Base-by-base conservation (phyloP, 53 echinoderm and acorn worm genomes). In the Stichopus horrens region DNA sequence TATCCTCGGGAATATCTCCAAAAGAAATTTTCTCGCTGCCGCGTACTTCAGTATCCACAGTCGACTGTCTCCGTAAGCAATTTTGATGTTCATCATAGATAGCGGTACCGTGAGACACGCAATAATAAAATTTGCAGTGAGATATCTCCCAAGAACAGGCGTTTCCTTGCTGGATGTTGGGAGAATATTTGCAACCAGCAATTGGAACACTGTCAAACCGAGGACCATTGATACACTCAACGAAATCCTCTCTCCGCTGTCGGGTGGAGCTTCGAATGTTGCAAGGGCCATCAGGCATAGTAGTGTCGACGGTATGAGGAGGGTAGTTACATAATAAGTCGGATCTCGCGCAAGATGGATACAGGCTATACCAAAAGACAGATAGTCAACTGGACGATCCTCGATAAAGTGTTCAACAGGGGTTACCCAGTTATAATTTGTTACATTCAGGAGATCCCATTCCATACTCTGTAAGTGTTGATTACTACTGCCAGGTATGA, bases 361-460 rank as follows among this genome's bases (percentile, higher is more conserved):
- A 20, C 71, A 71, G 4, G 19, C 20, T 16, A 19, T 16, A 20
- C 71, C 71, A 13, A 71, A 71, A 2, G 14, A 2, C 18, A 71
- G 19, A 71, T 71, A 18, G n/a, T 71, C 71, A 18, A 19, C n/a
- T 4, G 14, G 16, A 7, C 71, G 71, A 16, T 20, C 5, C 18
- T 71, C 71, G 4, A 71, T 18, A 18, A 5, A 71, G 7, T 71
- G 6, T 18, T 71, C 71, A 51, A 85, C 14, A 4, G 63, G 53
- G 3, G 5, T 65, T 5, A 14, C 5, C 5, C 4, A 51, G 13
- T 9, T 51, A 8, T 9, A 11, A 7, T 3, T 9, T 7, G 68
- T 67, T 7, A 85, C 65, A 52, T 85, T 85, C 51, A 85, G 65
- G 19, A 85, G 59, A 52, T 85, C 51, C 85, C 85, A 85, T 67